Evolutionary conservation across 2,797 vertebrate species (phyloP), one percentile per base, ranked within the genome.

Genomic region (Spinus olivaceus): DNA sequence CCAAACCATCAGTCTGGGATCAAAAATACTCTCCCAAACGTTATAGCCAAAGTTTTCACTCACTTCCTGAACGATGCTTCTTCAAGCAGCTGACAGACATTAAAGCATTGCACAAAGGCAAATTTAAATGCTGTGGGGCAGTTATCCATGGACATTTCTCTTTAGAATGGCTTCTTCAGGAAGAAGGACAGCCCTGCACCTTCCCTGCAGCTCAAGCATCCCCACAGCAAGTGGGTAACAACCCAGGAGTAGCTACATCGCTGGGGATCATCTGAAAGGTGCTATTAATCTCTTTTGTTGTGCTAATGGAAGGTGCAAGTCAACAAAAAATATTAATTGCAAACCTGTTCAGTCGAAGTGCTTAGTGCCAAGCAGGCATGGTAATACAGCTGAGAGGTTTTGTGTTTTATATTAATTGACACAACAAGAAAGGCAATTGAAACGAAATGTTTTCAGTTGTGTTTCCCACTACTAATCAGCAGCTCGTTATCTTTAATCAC

Each of bases 381-480:
- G 3, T 77, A 84, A 88, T 49, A 42, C 44, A 69, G 61, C 60
- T 59, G 86, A 90, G 82, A 76, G 74, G 66, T 80, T 94, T 94
- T 81, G 81, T 87, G 86, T 67, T 88, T 86, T 66, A 37, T 85
- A 85, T 86, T 91, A 92, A 97, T 96, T 95, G 90, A 92, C 82
- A 87, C 79, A 44, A 93, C 72, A 89, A 92, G 87, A 91, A 96
- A 95, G 80, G 60, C 90, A 94, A 94, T 90, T 69, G 90, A 91
- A 97, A 90, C 83, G 23, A 96, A 95, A 90, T 96, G 92, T 97
- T 96, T 97, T 94, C 90, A 59, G 81, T 92, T 92, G 86, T 80
- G 71, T 82, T 94, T 89, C 80, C 60, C 57, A 71, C 59, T n/a
- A 66, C 81, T 95, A 97, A 97, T 97, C 96, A 96, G 90, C 46